Evolutionary conservation across 2,888 invertebrate genomes (phyloP).

Genomic region (Sisyra terminalis): DNA sequence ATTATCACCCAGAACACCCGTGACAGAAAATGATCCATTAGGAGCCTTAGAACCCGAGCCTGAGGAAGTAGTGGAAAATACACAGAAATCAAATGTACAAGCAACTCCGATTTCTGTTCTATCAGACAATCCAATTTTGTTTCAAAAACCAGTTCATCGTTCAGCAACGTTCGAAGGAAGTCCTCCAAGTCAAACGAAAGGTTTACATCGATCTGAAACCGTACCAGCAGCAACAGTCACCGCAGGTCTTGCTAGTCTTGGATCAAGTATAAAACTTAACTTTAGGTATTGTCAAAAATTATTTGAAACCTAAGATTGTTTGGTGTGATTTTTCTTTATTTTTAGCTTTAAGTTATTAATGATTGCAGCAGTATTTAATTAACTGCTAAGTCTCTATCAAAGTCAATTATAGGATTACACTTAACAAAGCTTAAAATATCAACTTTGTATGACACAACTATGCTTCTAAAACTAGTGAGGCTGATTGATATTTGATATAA

Average conservation of each 20-base stretch:
- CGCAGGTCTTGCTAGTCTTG: constrained; percentile 61
- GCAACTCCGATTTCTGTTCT: constrained; percentile 9
- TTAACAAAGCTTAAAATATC: too few species aligned
- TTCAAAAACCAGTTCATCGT: constrained; percentile 29
- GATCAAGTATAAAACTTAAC: constrained; percentile 68
- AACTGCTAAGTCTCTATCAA: too few species aligned
- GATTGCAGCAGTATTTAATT: too few species aligned
- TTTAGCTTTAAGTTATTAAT: too few species aligned
- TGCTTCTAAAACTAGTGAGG: too few species aligned
- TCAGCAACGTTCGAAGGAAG: constrained; percentile 38
- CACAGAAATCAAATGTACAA: constrained; percentile 15
- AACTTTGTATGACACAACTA: too few species aligned
- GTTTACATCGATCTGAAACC: constrained; percentile 56
- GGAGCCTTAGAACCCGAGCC: constrained; percentile 50
- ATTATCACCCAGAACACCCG: constrained; percentile 63
- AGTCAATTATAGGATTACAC: too few species aligned
- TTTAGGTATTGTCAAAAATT: constrained; percentile 49
- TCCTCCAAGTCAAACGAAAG: constrained; percentile 23
- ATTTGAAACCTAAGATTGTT: not conserved
- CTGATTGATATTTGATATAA: too few species aligned
- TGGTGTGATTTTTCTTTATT: too few species aligned
- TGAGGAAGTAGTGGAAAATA: constrained; percentile 18
- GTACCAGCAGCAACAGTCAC: constrained; percentile 57
- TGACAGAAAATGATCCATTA: constrained; percentile 81
- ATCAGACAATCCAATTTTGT: constrained; percentile 52